Base-by-base conservation (phyloP, 2,888 invertebrate genomes). In the Petrolisthes manimaculis region DNA sequence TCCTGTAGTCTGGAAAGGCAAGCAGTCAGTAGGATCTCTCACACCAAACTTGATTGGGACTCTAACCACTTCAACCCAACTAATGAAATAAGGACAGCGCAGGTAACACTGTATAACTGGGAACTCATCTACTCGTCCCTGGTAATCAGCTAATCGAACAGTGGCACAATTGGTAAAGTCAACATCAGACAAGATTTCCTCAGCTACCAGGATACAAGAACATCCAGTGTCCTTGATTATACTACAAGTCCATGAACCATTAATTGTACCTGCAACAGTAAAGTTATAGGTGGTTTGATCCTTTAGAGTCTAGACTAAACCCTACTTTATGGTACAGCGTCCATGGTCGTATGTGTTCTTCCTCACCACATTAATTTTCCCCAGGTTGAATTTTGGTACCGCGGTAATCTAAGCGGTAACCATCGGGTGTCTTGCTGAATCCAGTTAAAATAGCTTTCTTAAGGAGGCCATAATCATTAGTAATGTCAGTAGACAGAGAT, bases 211-310 rank as follows among this genome's bases (percentile, higher is more conserved):
- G 51, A 71, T 51, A 53, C 79, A n/a, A 9, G 14, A 69, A n/a
- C 80, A 86, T 5, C 86, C 55, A 9, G 85, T 53, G 75, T 75
- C 74, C 0, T 55, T 9, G 24, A 84, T 21, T 12, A 84, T 74
- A n/a, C n/a, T 56, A n/a, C 55, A 75, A 2, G 74, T 69, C 71
- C 24, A 74, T 12, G 54, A 0, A 8, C 75, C 84, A 21, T 78
- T 84, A 8, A 84, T 77, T 14, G 84, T 56, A 0, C 84, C 61
- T n/a, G 81, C 21, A 56, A 56, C 56, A 56, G 21, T 56, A n/a
- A 54, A 83, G 53, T 77, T 51, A 5, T 67, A 71, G 12, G n/a
- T n/a, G n/a, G n/a, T 24, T 14, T 51, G n/a, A 24, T 74, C 74
- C n/a, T n/a, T n/a, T n/a, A n/a, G n/a, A n/a, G n/a, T 74, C 1